phyloP scores from a whole-genome alignment of 1,140 invertebrate species.

The Phymastichus coffea region DNA sequence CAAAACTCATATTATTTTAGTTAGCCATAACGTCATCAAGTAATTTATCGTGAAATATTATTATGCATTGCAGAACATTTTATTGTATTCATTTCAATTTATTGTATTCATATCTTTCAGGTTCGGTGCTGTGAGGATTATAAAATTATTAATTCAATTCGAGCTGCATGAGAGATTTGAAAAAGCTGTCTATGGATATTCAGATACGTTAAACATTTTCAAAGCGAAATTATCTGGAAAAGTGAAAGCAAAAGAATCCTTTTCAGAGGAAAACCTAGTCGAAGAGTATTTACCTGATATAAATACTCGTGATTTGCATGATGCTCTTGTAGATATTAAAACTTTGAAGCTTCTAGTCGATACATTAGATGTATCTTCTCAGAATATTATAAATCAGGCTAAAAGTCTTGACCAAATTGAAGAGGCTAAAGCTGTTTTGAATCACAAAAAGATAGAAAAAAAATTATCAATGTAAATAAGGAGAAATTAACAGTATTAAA shows the following conservation, averaged over 20 bases:
- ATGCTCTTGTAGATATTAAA: not conserved
- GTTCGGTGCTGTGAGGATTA: not conserved
- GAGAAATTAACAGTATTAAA: no score
- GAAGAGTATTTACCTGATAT: not conserved
- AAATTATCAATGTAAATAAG: not conserved
- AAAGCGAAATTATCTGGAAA: not conserved
- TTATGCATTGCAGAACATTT: no score
- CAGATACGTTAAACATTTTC: not conserved
- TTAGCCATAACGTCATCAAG: not conserved
- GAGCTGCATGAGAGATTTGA: not conserved
- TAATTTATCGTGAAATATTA: no score
- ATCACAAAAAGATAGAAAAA: not conserved
- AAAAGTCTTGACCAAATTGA: not conserved
- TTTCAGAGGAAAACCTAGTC: not conserved
- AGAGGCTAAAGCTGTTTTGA: no score
- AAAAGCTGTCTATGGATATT: not conserved
- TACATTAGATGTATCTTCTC: not conserved
- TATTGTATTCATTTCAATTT: no score
- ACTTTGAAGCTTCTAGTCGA: not conserved
- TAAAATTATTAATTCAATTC: not conserved
- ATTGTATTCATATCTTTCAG: no score
- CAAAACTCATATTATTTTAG: not conserved
- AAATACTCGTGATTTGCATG: not conserved
- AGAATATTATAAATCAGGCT: not conserved
- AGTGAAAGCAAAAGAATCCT: not conserved